Base-by-base conservation (phyloP, 37 sponge, comb jelly and placozoan species). In the Lycopodina hypogea region DNA sequence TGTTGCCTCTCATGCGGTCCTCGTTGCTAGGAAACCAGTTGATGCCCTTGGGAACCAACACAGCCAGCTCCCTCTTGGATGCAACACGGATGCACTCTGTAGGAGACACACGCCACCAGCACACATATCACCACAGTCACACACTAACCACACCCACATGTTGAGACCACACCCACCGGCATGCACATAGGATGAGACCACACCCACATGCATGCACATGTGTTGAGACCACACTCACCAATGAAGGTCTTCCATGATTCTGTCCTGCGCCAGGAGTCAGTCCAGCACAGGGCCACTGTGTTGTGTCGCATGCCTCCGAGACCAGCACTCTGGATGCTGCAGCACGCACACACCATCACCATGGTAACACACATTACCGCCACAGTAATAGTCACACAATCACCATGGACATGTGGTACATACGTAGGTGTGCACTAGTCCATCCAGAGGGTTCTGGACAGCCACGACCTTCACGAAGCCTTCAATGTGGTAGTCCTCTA, bases 21-120 rank as follows among this genome's bases (percentile, higher is more conserved):
- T 69, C 52, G 70, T 90, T 96, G 86, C 88, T 87, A 75, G 99
- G 99, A 72, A 88, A 99, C 84, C 85, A 81, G 75, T 90, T 85
- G 64, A 90, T 91, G 0, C 94, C 92, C 74, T 95, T 91, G 32
- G 92, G 74, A 29, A 96, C 94, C 64, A 96, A 69, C 1, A 96
- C 34, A 37, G 97, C 97, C 62, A 87, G 69, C 45, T 94, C 90
- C 42, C 42, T 88, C 0, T 26, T 70, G 38, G 87, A 41, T 0
- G 82, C 97, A 62, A 86, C 78, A 19, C 90, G 74, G 24, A 96
- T 63, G 23, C 83, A 64, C 42, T 78, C 95, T 94, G 82, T 9
- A 29, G 29, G n/a, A 14, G 42, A 26, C 24, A 41, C 45, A 57
- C 19, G 38, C 34, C n/a, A 74, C 18, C 72, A 45, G 1, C 24